Evolutionary conservation across 2,888 invertebrate genomes (phyloP).

Genomic region (Margaritifera margaritifera): DNA sequence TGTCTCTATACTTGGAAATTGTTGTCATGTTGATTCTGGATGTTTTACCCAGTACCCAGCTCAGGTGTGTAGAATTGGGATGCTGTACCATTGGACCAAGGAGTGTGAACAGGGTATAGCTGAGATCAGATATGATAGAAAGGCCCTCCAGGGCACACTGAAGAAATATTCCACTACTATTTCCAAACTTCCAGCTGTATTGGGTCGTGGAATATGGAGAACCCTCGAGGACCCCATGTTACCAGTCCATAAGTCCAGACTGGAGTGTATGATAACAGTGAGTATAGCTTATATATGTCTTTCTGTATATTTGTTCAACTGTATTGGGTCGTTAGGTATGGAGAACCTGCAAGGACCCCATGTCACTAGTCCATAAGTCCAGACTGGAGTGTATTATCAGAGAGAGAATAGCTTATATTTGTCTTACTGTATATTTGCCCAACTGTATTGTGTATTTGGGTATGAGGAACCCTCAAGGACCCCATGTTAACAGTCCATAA

Average conservation of each 20-base stretch:
- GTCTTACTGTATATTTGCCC: too few species aligned
- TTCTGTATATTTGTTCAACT: conserved; percentile 10
- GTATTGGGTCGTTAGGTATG: conserved; percentile 59
- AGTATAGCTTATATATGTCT: conserved; percentile 19
- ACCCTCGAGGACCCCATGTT: conserved; percentile 65
- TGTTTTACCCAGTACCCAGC: conserved; percentile 65
- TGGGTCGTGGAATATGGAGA: conserved; percentile 62
- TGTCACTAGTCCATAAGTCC: conserved; percentile 64
- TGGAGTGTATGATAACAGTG: conserved; percentile 71
- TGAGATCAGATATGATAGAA: conserved; percentile 70
- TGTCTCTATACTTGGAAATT: too few species aligned
- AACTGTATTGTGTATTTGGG: conserved; percentile 53
- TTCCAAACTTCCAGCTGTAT: conserved; percentile 58
- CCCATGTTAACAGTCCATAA: conserved; percentile 66
- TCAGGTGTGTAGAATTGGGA: conserved; percentile 70
- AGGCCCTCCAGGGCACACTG: conserved; percentile 64
- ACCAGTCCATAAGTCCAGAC: conserved; percentile 65
- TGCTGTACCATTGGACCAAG: conserved; percentile 71
- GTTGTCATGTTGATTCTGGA: too few species aligned
- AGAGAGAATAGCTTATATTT: too few species aligned
- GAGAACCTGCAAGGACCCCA: conserved; percentile 65
- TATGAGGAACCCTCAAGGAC: conserved; percentile 66
- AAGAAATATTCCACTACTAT: conserved; percentile 64
- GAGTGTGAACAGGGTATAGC: conserved; percentile 70
- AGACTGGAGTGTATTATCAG: conserved; percentile 70